A percentile compares a stretch with the other conserved stretches of the same genome.
These are phyloP conservation scores for Drosophila rufa DNA, from an alignment of 1,140 invertebrate species.

Conservation along the genomic window DNA sequence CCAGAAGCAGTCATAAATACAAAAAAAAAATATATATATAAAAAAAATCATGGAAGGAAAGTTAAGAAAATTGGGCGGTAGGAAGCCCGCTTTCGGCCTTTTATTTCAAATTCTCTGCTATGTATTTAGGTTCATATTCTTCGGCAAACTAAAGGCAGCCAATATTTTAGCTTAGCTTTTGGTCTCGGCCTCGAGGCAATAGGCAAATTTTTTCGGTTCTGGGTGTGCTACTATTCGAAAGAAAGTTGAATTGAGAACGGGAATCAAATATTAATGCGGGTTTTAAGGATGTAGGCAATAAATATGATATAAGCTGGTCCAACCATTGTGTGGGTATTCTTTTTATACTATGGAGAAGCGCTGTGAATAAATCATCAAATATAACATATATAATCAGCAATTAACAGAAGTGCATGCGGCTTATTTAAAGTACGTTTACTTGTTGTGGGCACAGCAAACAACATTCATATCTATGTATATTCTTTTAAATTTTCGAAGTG, in stretches of 20 bases:
- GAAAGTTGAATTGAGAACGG: constrained; percentile 27
- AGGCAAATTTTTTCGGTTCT: constrained; percentile 20
- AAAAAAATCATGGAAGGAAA: constrained; percentile 14
- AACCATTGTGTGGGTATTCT: not conserved
- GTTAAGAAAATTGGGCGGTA: constrained; percentile 36
- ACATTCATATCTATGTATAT: not conserved
- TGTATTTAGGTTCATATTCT: constrained; percentile 44
- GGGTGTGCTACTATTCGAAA: constrained; percentile 22
- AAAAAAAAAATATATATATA: not conserved
- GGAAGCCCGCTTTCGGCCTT: constrained; percentile 35
- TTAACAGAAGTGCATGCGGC: constrained; percentile 2
- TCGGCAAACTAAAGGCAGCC: constrained; percentile 16
- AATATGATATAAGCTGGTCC: constrained; percentile 11
- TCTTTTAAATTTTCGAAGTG: not conserved
- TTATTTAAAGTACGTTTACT: not conserved
- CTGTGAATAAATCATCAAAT: constrained; percentile 20
- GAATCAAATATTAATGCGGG: constrained; percentile 45
- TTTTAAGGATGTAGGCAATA: not conserved
- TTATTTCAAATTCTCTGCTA: constrained; percentile 48
- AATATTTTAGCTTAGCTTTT: constrained; percentile 47
- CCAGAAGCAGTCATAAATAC: constrained; percentile 42
- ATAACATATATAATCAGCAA: not conserved
- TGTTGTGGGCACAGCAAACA: not conserved
- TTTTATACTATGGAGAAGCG: not conserved
- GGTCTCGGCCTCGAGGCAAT: constrained; percentile 22